A percentile compares a stretch with the other conserved stretches of the same genome.
These are phyloP conservation scores for Drosophila kuntzei DNA, from an alignment of 2,888 invertebrate species.

Conservation along the genomic window DNA sequence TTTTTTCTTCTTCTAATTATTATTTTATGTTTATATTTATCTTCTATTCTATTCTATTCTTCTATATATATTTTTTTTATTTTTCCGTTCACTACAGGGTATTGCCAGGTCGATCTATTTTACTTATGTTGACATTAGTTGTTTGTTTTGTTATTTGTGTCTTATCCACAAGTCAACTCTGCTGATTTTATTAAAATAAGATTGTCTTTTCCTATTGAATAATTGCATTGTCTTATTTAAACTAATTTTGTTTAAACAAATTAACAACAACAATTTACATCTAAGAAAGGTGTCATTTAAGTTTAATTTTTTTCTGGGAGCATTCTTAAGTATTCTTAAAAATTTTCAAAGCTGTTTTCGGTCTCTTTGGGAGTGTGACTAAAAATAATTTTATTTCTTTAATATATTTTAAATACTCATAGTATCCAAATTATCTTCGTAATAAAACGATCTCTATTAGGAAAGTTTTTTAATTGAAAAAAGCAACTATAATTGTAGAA, in stretches of 20 bases:
- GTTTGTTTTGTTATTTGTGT: constrained; percentile 24
- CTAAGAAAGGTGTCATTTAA: neutral
- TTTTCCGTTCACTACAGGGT: constrained; percentile 15
- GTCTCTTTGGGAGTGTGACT: neutral
- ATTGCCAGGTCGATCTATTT: neutral
- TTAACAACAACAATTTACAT: neutral
- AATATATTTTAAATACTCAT: too few species aligned
- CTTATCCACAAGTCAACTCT: constrained; percentile 38
- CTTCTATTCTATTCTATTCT: neutral
- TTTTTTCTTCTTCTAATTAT: neutral
- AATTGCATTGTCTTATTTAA: constrained; percentile 33
- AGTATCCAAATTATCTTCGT: too few species aligned
- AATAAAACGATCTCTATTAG: too few species aligned
- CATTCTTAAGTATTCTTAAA: neutral
- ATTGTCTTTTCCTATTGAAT: constrained; percentile 44
- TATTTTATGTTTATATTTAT: neutral
- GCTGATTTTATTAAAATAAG: constrained; percentile 45
- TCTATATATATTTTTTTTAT: neutral
- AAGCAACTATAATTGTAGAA: too few species aligned
- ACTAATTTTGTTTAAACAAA: constrained; percentile 24
- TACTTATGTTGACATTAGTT: neutral
- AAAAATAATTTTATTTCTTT: neutral
- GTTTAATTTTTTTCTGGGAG: neutral
- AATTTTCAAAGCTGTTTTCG: neutral
- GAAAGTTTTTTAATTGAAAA: too few species aligned